Percentiles rank a stretch among this genome's conserved stretches.
phyloP scores from a whole-genome alignment of 2,113 vertebrate genomes.

The Zosterops hypoxanthus region DNA sequence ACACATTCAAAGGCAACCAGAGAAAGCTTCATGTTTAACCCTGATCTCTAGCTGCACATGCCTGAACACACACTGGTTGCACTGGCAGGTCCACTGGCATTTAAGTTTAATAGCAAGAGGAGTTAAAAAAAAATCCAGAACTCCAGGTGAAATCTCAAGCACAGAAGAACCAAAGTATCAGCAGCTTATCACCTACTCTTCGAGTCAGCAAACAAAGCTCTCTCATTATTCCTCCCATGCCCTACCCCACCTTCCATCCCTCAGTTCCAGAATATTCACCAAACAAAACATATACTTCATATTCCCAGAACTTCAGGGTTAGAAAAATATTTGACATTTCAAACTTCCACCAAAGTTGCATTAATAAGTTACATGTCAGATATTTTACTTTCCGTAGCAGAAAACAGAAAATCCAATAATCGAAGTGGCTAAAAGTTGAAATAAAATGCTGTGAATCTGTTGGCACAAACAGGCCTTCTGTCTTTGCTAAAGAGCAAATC shows the following conservation, averaged over 20 bases:
- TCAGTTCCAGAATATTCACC: neutral
- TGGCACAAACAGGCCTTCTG: neutral
- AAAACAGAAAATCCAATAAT: neutral
- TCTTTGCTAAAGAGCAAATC: conserved; percentile 56
- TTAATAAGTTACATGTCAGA: conserved; percentile 41
- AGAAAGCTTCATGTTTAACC: neutral
- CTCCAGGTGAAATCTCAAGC: neutral
- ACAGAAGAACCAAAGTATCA: neutral
- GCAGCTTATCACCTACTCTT: neutral
- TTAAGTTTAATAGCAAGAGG: neutral
- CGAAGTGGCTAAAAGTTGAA: neutral
- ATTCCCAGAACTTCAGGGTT: neutral
- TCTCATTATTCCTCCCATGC: neutral
- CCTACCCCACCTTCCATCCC: neutral
- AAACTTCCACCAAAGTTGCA: neutral
- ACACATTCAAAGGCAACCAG: neutral
- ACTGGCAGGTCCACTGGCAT: neutral
- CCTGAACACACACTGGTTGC: neutral
- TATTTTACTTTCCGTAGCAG: neutral
- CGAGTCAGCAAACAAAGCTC: neutral
- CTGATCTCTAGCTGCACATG: neutral
- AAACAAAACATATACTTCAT: neutral
- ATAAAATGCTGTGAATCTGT: neutral
- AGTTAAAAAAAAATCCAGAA: neutral
- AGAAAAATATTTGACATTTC: conserved; percentile 3